These are phyloP conservation scores for Benthosema pterotum DNA, from an alignment of 2,797 vertebrate species.

Conservation along the genomic window DNA sequence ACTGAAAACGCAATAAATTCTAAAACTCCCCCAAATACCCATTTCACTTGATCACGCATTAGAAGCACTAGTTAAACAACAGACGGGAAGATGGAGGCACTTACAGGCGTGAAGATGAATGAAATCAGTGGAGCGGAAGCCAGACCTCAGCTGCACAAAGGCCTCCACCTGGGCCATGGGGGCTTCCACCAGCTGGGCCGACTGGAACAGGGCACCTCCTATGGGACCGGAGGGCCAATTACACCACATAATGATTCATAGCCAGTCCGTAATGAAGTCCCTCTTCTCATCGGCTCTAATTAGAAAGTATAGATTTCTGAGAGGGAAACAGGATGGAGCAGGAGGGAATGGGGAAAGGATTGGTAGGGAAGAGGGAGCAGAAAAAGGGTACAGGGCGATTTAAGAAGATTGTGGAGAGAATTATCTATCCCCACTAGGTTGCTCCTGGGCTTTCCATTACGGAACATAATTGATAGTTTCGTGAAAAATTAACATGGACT, in stretches of 20 bases:
- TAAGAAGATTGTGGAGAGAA: slow-evolving; percentile 76
- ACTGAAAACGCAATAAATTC: slow-evolving; percentile 32
- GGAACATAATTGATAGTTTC: slow-evolving; percentile 85
- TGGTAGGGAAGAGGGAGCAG: slow-evolving; percentile 38
- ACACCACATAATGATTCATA: slow-evolving; percentile 81
- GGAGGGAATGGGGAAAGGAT: slow-evolving; percentile 22
- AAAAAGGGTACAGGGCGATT: slow-evolving; percentile 61
- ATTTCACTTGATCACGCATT: slow-evolving; percentile 21
- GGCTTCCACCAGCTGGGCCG: slow-evolving; percentile 64
- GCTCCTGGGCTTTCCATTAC: slow-evolving; percentile 79
- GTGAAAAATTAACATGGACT: slow-evolving; percentile 77
- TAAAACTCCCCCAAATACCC: slow-evolving; percentile 29
- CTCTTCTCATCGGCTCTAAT: slow-evolving; percentile 79
- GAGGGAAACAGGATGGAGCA: slow-evolving; percentile 31
- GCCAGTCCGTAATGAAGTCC: slow-evolving; percentile 78
- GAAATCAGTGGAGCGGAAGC: slow-evolving; percentile 11
- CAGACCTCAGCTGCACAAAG: slow-evolving; percentile 43
- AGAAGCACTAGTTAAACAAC: slow-evolving; percentile 50
- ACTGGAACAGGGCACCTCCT: slow-evolving; percentile 80
- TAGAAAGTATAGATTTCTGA: slow-evolving; percentile 71
- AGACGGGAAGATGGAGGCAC: slow-evolving; percentile 52
- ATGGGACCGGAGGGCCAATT: slow-evolving; percentile 82
- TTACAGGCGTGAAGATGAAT: slow-evolving; percentile 32
- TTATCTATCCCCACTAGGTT: slow-evolving; percentile 61
- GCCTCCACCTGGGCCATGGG: slow-evolving; percentile 51